These are phyloP conservation scores for Trichogramma pretiosum DNA, from an alignment of 1,140 invertebrate genomes.

Conservation along the genomic window DNA sequence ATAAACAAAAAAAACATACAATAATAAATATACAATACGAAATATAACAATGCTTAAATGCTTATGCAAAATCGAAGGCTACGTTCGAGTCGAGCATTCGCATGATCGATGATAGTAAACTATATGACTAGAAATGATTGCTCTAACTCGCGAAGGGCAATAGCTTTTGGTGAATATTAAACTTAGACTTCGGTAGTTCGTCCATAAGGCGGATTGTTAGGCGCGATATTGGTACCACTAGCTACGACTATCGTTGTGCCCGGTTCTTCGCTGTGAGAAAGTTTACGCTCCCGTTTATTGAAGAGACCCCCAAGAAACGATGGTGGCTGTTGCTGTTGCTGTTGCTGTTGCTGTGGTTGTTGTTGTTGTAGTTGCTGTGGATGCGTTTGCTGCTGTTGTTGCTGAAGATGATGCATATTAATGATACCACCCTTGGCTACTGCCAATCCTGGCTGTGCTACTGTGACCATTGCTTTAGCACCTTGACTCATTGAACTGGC, in stretches of 20 bases:
- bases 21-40: background rate
- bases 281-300: conserved; percentile 49
- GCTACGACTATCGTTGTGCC: background rate
- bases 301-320: conserved; percentile 56
- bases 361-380: conserved; percentile 39
- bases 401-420: conserved; percentile 35
- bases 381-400: conserved; percentile 40
- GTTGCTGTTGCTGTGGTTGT: conserved; percentile 14
- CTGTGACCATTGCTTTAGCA: conserved; percentile 24
- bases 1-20: conserved; percentile 7
- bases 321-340: no score
- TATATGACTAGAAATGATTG: conserved; percentile 20
- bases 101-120: background rate
- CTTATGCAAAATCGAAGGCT: no score
- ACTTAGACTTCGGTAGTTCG: conserved; percentile 44
- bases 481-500: conserved; percentile 56
- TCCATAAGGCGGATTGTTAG: conserved; percentile 29
- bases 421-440: conserved; percentile 2
- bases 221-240: background rate
- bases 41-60: no score
- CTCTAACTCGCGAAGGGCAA: conserved; percentile 8
- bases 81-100: no score
- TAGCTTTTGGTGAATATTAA: background rate
- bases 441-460: no score
- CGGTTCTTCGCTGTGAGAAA: conserved; percentile 43